Evolutionary conservation across 2,113 vertebrate species (phyloP).

Genomic region (Apus apus): DNA sequence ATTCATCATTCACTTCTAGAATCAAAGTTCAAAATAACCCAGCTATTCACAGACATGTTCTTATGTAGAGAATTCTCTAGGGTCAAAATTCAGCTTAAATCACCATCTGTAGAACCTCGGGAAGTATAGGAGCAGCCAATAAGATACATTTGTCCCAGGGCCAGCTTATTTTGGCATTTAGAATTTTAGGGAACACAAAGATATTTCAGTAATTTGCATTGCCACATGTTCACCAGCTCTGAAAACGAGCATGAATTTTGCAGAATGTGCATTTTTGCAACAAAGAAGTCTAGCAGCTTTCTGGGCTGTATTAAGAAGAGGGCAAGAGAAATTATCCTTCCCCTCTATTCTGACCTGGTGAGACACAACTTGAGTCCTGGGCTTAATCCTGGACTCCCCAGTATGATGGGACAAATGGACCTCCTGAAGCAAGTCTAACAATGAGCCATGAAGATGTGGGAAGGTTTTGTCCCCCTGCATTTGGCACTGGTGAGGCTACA

Average conservation of each 20-base stretch:
- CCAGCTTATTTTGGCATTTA: background rate
- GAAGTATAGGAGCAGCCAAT: background rate
- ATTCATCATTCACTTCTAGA: background rate
- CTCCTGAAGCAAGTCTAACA: background rate
- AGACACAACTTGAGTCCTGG: background rate
- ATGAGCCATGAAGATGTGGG: background rate
- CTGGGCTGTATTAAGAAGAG: background rate
- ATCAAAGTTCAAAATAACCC: background rate
- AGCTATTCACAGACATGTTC: background rate
- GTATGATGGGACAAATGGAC: background rate
- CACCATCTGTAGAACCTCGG: background rate
- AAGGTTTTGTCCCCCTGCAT: too few relatives aligned
- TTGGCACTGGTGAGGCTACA: too few relatives aligned
- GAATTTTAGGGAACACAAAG: rapidly evolving
- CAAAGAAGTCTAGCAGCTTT: background rate
- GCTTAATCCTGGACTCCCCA: background rate
- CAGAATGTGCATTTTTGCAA: background rate
- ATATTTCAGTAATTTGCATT: background rate
- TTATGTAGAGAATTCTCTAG: background rate
- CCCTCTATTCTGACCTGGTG: background rate
- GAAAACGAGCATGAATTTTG: background rate
- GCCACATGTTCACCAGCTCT: background rate
- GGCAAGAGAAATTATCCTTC: background rate
- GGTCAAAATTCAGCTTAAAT: background rate
- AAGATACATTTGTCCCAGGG: background rate